These are phyloP conservation scores for Apotomis betuletana DNA, from an alignment of 2,888 invertebrate genomes.

Conservation along the genomic window DNA sequence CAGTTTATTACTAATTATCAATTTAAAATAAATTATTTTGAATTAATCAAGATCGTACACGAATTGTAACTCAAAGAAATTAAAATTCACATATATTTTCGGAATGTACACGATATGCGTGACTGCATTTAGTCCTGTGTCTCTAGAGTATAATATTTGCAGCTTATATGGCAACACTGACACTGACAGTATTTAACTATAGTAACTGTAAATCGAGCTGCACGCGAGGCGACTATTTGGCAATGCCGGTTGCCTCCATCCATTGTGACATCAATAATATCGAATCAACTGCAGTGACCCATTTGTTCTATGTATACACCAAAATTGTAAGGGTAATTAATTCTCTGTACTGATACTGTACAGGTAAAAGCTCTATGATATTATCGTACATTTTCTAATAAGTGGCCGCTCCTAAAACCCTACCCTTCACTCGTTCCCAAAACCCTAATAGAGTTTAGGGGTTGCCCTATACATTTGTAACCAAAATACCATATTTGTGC, in stretches of 20 bases:
- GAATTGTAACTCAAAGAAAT: no score
- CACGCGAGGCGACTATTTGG: slow-evolving; percentile 59
- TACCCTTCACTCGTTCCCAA: no score
- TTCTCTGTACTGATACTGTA: not conserved
- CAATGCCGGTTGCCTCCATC: slow-evolving; percentile 56
- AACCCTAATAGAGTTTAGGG: no score
- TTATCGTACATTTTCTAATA: not conserved
- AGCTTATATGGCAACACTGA: not conserved
- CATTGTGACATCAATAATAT: slow-evolving; percentile 58
- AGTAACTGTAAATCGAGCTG: slow-evolving; percentile 26
- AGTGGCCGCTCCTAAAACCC: no score
- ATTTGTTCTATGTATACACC: slow-evolving; percentile 1
- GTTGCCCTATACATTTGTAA: no score
- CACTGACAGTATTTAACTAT: slow-evolving; percentile 4
- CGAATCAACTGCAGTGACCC: slow-evolving; percentile 22
- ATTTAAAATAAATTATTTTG: no score
- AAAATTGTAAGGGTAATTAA: not conserved
- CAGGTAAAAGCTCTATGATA: not conserved
- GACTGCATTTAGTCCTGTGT: no score
- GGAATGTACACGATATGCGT: no score
- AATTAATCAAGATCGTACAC: no score
- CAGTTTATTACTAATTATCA: no score
- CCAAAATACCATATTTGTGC: no score
- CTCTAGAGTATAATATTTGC: not conserved
- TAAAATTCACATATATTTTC: no score